Conservation (phyloP, 2,888 invertebrate species). For the Erpobdella octoculata region DNA sequence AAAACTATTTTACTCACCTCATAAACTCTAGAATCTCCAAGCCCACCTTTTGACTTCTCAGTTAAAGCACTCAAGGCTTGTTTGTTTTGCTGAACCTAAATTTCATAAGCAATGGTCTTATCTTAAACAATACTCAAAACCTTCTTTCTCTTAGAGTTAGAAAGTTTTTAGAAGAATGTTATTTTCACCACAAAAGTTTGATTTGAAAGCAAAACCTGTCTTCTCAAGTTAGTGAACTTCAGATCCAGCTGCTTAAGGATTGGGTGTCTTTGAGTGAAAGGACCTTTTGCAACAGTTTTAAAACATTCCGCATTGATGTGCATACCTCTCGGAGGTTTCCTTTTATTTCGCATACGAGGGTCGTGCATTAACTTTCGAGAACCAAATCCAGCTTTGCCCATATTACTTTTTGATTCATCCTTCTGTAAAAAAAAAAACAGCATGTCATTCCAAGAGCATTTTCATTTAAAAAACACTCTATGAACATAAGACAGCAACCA, state of each 20-base stretch:
- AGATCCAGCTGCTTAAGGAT: slow-evolving; percentile 84
- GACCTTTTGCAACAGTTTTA: slow-evolving; percentile 76
- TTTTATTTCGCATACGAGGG: slow-evolving; percentile 56
- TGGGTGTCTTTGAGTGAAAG: slow-evolving; percentile 67
- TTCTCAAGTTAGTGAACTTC: slow-evolving; percentile 84
- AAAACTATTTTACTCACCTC: slow-evolving; percentile 42
- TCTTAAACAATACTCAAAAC: no score
- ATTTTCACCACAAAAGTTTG: not conserved
- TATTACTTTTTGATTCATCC: slow-evolving; percentile 30
- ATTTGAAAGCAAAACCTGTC: slow-evolving; percentile 72
- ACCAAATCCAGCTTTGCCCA: slow-evolving; percentile 32
- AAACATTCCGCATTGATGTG: slow-evolving; percentile 95
- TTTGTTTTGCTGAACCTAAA: slow-evolving; percentile 85
- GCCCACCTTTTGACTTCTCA: slow-evolving; percentile 63
- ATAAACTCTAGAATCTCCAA: slow-evolving; percentile 61
- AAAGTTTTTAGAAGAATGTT: not conserved
- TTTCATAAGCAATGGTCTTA: no score
- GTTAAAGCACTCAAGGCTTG: slow-evolving; percentile 80
- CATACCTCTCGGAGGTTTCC: slow-evolving; percentile 90
- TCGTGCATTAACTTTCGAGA: slow-evolving; percentile 55
- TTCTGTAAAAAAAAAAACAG: slow-evolving; percentile 24
- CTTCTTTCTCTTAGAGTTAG: no score
- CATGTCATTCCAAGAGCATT: not conserved
- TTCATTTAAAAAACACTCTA: not conserved
- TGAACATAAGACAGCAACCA: slow-evolving; percentile 41